These are phyloP conservation scores for Lasiurus cinereus DNA, from an alignment of 2,113 vertebrate species.

Conservation along the genomic window DNA sequence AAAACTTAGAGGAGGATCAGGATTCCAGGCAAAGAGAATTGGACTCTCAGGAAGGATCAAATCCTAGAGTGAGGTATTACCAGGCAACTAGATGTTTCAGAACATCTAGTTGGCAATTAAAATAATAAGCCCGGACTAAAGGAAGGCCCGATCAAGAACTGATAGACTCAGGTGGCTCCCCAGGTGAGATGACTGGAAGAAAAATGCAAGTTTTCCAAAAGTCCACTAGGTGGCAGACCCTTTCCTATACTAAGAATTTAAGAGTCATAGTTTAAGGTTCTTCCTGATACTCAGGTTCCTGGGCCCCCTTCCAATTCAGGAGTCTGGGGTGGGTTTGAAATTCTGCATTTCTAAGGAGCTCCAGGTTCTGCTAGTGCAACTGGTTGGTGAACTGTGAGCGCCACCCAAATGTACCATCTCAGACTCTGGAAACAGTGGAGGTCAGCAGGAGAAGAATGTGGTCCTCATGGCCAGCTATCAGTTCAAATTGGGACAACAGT, in stretches of 20 bases:
- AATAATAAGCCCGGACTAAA: not conserved
- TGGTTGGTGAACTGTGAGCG: not conserved
- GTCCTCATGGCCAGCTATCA: not conserved
- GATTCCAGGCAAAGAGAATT: not conserved
- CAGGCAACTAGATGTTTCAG: not conserved
- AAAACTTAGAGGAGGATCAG: not conserved
- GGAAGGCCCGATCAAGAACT: not conserved
- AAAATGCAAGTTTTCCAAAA: not conserved
- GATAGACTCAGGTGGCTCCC: not conserved
- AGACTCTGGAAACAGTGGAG: not conserved
- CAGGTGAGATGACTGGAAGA: not conserved
- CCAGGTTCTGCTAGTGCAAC: not conserved
- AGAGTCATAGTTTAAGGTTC: not conserved
- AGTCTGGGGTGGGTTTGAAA: not conserved
- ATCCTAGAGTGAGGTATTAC: not conserved
- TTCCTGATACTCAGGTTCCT: not conserved
- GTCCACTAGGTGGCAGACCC: constrained; percentile 74
- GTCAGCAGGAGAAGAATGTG: not conserved
- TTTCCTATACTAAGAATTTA: constrained; percentile 7
- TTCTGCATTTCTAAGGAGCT: not conserved
- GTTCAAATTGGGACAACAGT: not conserved
- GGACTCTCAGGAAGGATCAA: not conserved
- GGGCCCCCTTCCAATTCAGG: not conserved
- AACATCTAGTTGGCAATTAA: not conserved
- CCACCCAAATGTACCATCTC: not conserved